Evolutionary conservation across 2,888 invertebrate genomes (phyloP), one percentile per base, ranked within the genome.

Genomic region (Empis livida): DNA sequence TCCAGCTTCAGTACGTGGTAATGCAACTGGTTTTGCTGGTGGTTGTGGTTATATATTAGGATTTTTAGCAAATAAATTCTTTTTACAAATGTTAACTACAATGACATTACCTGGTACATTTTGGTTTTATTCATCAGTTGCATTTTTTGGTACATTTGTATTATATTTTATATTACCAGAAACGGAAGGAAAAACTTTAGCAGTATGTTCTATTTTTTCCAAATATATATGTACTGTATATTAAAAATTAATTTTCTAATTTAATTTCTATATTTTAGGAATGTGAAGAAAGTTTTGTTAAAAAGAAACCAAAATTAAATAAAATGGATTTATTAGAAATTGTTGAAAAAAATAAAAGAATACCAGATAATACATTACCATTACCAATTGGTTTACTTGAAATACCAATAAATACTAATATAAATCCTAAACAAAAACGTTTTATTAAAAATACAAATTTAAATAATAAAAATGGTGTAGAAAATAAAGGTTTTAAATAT

Each of bases 171-270:
- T 77, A 31, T 64, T 90, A 48, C 89, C 89, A 1, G 90, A 90
- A 71, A 90, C 90, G 0, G 89, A 89, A 63, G 86, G 87, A 0
- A 79, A 84, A 58, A 79, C 78, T 1, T 64, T 89, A 39, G 59
- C 55, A 14, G 67, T 67, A 57, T 61, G 65, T 56, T 40, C 16
- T 10, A 6, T 5, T 13, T 37, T 11, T n/a, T n/a, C n/a, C n/a
- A 17, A 38, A 38, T 45, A 15, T n/a, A n/a, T n/a, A n/a, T n/a
- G n/a, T n/a, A n/a, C n/a, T n/a, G n/a, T n/a, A n/a, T n/a, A n/a
- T n/a, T n/a, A n/a, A n/a, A n/a, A n/a, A n/a, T 13, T 13, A 32
- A 20, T 5, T 20, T 20, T 5, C 20, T 20, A 20, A 20, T 5
- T 27, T 27, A 8, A 8, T 27, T 27, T 27, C 9, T 27, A 8